Percentiles rank a stretch among this genome's conserved stretches.
phyloP scores from a whole-genome alignment of 2,113 vertebrate genomes.

The Cynopterus brachyotis region DNA sequence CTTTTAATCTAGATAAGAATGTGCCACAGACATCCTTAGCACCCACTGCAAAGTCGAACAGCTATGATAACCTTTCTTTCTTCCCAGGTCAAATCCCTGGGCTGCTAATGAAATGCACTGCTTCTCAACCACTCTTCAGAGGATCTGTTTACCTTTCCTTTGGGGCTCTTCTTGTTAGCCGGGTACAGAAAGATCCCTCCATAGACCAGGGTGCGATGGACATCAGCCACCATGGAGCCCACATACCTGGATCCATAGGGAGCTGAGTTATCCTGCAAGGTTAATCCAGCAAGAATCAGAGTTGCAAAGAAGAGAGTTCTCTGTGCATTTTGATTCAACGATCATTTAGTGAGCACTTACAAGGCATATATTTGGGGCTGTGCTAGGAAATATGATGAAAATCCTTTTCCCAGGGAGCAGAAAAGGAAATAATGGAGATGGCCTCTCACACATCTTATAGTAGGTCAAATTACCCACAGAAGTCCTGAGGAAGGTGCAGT shows the following conservation, averaged over 20 bases:
- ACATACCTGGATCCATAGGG: constrained; percentile 93
- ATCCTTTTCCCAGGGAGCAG: background rate
- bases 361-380: rapidly evolving
- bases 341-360: background rate
- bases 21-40: background rate
- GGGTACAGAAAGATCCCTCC: constrained; percentile 98
- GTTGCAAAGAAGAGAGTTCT: background rate
- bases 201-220: constrained; percentile 96
- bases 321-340: background rate
- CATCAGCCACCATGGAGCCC: constrained; percentile 98
- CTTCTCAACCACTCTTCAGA: background rate
- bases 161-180: constrained; percentile 92
- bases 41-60: background rate
- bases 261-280: constrained; percentile 89
- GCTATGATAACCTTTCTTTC: background rate
- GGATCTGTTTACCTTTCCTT: constrained; percentile 91
- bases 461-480: background rate
- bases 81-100: background rate
- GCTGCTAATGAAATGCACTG: background rate
- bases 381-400: background rate
- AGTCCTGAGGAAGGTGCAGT: background rate
- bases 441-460: background rate
- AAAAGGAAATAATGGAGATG: background rate
- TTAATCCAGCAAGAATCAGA: background rate
- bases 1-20: background rate